Evolutionary conservation across 2,113 vertebrate species (phyloP), one percentile per base, ranked within the genome.

Genomic region (Caloenas nicobarica): DNA sequence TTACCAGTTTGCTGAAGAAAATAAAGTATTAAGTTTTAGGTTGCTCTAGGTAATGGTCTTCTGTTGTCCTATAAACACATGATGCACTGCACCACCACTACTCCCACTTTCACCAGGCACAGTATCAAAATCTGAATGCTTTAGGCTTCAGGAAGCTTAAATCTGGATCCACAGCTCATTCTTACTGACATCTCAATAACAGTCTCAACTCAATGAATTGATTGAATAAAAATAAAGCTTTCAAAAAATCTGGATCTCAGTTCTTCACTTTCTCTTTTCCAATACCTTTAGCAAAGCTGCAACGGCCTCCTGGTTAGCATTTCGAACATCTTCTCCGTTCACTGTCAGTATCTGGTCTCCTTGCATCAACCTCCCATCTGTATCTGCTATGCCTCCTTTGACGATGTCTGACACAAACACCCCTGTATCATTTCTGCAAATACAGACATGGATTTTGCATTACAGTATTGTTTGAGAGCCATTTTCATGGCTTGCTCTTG

Each of bases 391-490:
- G 58, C 99, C 99, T 78, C 99, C 99, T 97, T 98, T 99, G 82
- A 99, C 99, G 1, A 99, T 99, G 57, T 99, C 99, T 1, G 99
- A 99, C 81, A 99, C 99, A 94, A 99, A 99, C 22, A 99, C 99
- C 8, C 99, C 99, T 0, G 98, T 98, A 92, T 99, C 99, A 40
- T 98, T 99, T 97, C 99, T 99, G 97, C 26, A 95, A 93, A 91
- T 34, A 91, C 21, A 92, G 4, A 93, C 33, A 86, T 10, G 18
- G 65, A 58, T 86, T 82, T 78, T 77, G 57, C 13, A 71, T 90
- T 78, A 95, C 34, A 34, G 28, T 68, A 40, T 2, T 76, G 48
- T 60, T 19, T 60, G 21, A 71, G 2, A 2, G 31, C 4, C 17
- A 70, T 44, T 61, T 76, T 81, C 33, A 81, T 21, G 29, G 25